Evolutionary conservation across 2,113 vertebrate species (phyloP).

Genomic region (Centropus bengalensis): DNA sequence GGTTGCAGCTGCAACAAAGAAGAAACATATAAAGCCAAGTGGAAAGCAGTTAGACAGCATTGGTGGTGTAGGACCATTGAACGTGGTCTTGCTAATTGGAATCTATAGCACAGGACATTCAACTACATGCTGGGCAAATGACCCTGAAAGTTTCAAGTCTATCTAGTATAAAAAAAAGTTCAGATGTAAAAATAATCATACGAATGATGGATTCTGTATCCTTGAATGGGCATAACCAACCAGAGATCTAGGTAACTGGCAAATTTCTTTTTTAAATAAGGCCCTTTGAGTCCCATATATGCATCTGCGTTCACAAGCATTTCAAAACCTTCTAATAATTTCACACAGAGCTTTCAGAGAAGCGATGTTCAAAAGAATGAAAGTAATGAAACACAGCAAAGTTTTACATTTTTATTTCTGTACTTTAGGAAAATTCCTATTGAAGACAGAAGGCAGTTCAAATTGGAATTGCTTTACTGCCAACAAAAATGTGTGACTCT

Average conservation of each 20-base stretch:
- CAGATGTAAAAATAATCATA: constrained; percentile 85
- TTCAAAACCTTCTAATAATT: constrained; percentile 84
- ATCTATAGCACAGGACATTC: constrained; percentile 82
- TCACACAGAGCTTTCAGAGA: constrained; percentile 81
- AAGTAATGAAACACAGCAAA: constrained; percentile 80
- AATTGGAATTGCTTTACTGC: constrained; percentile 78
- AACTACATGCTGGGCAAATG: constrained; percentile 84
- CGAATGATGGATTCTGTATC: constrained; percentile 75
- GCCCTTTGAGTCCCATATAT: constrained; percentile 80
- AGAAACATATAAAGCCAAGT: constrained; percentile 82
- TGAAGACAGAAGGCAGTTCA: constrained; percentile 72
- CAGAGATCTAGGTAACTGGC: constrained; percentile 75
- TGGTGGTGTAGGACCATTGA: constrained; percentile 79
- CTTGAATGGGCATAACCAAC: constrained; percentile 80
- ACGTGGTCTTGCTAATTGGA: constrained; percentile 83
- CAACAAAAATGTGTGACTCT: constrained; percentile 75
- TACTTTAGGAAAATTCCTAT: constrained; percentile 75
- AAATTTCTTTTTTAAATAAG: constrained; percentile 84
- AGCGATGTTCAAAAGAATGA: constrained; percentile 79
- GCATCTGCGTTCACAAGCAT: constrained; percentile 81
- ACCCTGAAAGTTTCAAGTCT: constrained; percentile 84
- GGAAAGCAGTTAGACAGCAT: constrained; percentile 81
- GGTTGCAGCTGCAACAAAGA: constrained; percentile 82
- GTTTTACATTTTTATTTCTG: constrained; percentile 76
- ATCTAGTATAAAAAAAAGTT: constrained; percentile 78